phyloP scores from a whole-genome alignment of 2,797 vertebrate genomes.

The Onychomys torridus region DNA sequence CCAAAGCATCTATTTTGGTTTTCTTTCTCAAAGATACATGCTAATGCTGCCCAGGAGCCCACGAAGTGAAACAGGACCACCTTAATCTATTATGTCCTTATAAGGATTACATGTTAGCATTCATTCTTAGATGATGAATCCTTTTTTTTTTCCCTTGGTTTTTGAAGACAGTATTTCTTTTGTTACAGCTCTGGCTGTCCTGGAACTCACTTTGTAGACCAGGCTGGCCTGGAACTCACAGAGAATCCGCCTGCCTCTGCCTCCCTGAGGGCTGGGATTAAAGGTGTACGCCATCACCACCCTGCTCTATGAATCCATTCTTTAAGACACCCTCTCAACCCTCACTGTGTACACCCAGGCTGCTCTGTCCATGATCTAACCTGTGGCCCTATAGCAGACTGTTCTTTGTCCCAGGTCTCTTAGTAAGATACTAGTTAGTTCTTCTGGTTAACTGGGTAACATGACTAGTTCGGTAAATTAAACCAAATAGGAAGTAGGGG shows the following conservation, averaged over 20 bases:
- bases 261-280: no score
- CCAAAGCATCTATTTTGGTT: slow-evolving; percentile 28
- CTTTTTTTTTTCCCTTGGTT: no score
- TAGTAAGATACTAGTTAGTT: background rate
- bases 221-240: no score
- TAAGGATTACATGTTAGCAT: background rate
- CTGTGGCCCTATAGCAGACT: background rate
- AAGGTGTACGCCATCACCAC: no score
- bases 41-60: background rate
- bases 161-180: no score
- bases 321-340: slow-evolving; percentile 24
- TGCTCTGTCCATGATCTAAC: background rate
- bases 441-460: background rate
- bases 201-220: no score
- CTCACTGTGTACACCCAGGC: background rate
- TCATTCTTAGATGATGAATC: slow-evolving; percentile 48
- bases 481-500: slow-evolving; percentile 42
- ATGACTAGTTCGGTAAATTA: background rate
- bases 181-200: no score
- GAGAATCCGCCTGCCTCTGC: no score
- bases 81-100: slow-evolving; percentile 1
- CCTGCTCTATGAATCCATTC: background rate
- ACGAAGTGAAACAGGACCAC: background rate
- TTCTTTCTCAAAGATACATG: slow-evolving; percentile 31
- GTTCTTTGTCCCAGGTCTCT: background rate